Base-by-base conservation (phyloP, 2,113 vertebrate genomes). In the Perccottus glenii region DNA sequence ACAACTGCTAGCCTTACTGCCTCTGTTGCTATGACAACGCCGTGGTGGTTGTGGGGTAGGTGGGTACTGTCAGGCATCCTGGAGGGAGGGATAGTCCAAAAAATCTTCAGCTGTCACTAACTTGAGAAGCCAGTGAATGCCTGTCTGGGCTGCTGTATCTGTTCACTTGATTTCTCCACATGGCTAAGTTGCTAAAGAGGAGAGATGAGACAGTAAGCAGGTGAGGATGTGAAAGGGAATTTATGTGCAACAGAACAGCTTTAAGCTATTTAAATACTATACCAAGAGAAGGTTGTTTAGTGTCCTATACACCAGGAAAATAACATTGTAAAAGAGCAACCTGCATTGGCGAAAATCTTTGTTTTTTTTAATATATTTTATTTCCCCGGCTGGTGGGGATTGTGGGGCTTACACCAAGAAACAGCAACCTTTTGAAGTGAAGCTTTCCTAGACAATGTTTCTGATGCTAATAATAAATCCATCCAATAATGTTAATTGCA, bases 21-120 rank as follows among this genome's bases (percentile, higher is more conserved):
- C 78, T 83, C 80, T 86, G 90, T 91, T 90, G 79, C 87, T 64
- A 89, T 87, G 83, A 78, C 70, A 85, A 91, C 82, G 52, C 52
- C 1, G 14, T 55, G 14, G 52, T 55, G 52, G 35, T 38, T 55
- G n/a, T 16, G 47, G 7, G 2, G 49, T 33, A 11, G 48, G 2
- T 50, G 72, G 75, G 77, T 76, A 76, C 81, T 70, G 84, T 85
- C 89, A 86, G 80, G 70, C 73, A 71, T 81, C 64, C 73, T 82
- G 83, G 77, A 75, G 65, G 73, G 78, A 72, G 79, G 83, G 77
- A 70, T 61, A 82, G 62, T 85, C 82, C 78, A 78, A 87, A 87
- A 87, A 85, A 84, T 81, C 67, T 77, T 71, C 72, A 78, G 81
- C 80, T 79, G 85, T 85, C 86, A 79, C 81, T 85, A 78, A 88